These are phyloP conservation scores for Dendrocopos noguchii DNA, from an alignment of 2,113 vertebrate species.

Conservation along the genomic window DNA sequence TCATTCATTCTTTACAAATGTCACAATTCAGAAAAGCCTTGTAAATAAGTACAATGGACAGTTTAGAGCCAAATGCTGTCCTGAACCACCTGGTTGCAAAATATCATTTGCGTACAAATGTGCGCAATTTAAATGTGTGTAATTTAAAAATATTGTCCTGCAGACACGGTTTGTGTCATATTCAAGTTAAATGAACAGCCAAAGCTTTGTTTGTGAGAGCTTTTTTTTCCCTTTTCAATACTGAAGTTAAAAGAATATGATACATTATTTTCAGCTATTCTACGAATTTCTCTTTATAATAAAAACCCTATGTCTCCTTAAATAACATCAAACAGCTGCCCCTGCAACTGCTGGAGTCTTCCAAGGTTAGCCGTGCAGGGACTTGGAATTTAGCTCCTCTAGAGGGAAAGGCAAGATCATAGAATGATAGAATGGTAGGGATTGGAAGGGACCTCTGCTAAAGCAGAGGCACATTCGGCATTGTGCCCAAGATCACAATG, in stretches of 20 bases:
- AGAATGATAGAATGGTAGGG: too few relatives aligned
- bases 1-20: conserved; percentile 64
- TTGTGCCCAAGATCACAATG: too few relatives aligned
- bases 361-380: background rate
- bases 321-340: background rate
- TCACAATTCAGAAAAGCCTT: conserved; percentile 45
- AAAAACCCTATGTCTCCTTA: background rate
- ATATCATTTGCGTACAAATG: conserved; percentile 47
- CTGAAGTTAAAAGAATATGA: conserved; percentile 11
- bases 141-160: conserved; percentile 44
- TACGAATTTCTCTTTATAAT: background rate
- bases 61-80: conserved; percentile 50
- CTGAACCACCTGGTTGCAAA: conserved; percentile 49
- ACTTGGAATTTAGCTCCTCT: background rate
- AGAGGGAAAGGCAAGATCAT: background rate
- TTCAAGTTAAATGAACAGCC: conserved; percentile 33
- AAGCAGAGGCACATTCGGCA: too few relatives aligned
- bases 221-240: background rate
- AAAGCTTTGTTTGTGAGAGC: conserved; percentile 19
- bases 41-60: conserved; percentile 54
- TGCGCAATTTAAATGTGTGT: too few relatives aligned
- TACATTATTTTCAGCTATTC: background rate
- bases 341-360: background rate
- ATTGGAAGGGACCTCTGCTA: too few relatives aligned
- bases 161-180: conserved; percentile 30